A percentile compares a stretch with the other conserved stretches of the same genome.
Evolutionary conservation across 2,113 vertebrate genomes (phyloP).

Genomic region (Callocephalon fimbriatum): DNA sequence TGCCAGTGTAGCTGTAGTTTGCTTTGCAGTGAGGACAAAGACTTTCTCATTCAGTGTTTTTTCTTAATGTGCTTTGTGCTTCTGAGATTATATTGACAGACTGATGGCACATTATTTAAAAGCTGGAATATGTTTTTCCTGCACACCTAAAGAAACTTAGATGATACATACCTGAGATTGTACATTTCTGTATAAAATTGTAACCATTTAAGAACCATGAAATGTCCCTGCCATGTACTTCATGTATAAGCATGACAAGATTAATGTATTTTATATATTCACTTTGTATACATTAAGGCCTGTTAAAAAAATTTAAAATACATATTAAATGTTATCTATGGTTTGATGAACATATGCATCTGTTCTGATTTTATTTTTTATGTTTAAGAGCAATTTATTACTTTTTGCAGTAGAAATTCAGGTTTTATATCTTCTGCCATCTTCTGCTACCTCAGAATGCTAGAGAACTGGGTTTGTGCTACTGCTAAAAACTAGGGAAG

Average conservation of each 20-base stretch:
- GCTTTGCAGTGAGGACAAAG: neutral
- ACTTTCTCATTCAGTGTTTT: neutral
- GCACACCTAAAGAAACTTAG: neutral
- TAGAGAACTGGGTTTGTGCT: neutral
- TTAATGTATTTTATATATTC: neutral
- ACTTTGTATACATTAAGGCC: neutral
- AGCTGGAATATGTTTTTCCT: neutral
- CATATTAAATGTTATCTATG: neutral
- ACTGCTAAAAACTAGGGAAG: neutral
- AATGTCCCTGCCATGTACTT: neutral
- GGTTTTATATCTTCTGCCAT: neutral
- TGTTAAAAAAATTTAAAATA: neutral
- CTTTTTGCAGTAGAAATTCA: neutral
- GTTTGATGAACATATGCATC: neutral
- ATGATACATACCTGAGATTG: neutral
- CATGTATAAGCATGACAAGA: neutral
- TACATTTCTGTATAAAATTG: neutral
- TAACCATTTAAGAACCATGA: neutral
- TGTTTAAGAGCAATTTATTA: neutral
- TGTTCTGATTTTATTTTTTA: slow-evolving; percentile 1
- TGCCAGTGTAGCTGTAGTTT: neutral
- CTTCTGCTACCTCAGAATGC: neutral
- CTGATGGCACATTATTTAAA: neutral
- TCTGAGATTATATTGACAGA: neutral
- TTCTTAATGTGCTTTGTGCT: neutral